Conservation (phyloP, 2,888 invertebrate species). For the Mactromeris polynyma region DNA sequence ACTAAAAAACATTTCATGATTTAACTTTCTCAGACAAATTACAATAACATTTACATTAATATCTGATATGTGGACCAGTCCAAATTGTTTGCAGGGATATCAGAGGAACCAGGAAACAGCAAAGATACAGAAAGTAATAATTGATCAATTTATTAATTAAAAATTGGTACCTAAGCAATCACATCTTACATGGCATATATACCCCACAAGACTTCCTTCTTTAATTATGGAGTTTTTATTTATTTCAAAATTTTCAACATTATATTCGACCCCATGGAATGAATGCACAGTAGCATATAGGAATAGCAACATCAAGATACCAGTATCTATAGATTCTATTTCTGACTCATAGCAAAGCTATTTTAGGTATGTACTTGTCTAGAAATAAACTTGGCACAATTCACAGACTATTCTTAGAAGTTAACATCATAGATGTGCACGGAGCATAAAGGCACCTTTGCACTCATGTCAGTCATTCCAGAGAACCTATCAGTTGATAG, state of each 20-base stretch:
- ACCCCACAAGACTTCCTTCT: no score
- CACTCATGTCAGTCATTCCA: not conserved
- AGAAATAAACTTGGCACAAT: slow-evolving; percentile 55
- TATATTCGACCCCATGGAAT: not conserved
- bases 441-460: not conserved
- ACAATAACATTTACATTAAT: no score
- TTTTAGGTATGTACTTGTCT: slow-evolving; percentile 52
- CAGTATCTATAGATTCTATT: slow-evolving; percentile 14
- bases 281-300: not conserved
- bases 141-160: no score
- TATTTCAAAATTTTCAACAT: not conserved
- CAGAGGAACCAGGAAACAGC: no score
- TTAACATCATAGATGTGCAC: slow-evolving; percentile 30
- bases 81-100: no score
- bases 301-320: not conserved
- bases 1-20: no score
- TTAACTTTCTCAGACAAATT: no score
- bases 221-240: not conserved
- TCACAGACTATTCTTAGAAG: slow-evolving; percentile 32
- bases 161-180: no score
- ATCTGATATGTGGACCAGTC: no score
- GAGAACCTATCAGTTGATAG: not conserved
- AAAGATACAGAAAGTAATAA: no score
- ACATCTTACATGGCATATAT: no score
- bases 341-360: slow-evolving; percentile 59